Base-by-base conservation (phyloP, 2,888 invertebrate species). In the Eretmocerus hayati region DNA sequence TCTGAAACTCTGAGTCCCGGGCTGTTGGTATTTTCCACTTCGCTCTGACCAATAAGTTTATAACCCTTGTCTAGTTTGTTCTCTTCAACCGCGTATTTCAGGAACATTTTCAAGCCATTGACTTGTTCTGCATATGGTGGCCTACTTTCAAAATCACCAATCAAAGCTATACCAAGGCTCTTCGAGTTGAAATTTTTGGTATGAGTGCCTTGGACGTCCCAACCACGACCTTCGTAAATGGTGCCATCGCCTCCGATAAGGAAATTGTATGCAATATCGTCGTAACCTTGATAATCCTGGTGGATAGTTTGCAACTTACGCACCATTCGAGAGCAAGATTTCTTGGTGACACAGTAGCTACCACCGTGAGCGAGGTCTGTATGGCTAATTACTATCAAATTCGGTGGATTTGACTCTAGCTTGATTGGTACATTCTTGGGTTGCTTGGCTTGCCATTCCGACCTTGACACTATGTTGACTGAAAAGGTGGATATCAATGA, bases 241-340 rank as follows among this genome's bases (percentile, higher is more conserved):
- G 79, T 76, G 0, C 87, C 87, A 62, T 87, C 87, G 4, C 87
- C 87, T 1, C 87, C 89, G 3, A 90, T 78, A 3, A 89, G 69
- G 59, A 87, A 90, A 64, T 85, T 90, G 65, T 85, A 88, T 0
- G 15, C 48, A 19, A 56, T 56, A 19, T 55, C 53, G n/a, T 18
- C 23, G 39, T 13, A 11, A 9, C 26, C 26, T 6, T 26, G 6
- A n/a, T n/a, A n/a, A 6, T 26, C 8, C 26, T 26, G 6, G 26
- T 26, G 26, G 26, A 26, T 6, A 11, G 26, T 26, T 11, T 26
- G 26, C 26, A 26, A 9, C 8, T 26, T 26, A 11, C 11, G 6
- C 26, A 26, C 26, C 8, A 9, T 9, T 6, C 26, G 26, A 11
- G 6, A 6, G 26, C 26, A 26, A 11, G 6, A 9, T n/a, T n/a